Conservation (phyloP, 2,888 invertebrate species). For the Diloba caeruleocephala region DNA sequence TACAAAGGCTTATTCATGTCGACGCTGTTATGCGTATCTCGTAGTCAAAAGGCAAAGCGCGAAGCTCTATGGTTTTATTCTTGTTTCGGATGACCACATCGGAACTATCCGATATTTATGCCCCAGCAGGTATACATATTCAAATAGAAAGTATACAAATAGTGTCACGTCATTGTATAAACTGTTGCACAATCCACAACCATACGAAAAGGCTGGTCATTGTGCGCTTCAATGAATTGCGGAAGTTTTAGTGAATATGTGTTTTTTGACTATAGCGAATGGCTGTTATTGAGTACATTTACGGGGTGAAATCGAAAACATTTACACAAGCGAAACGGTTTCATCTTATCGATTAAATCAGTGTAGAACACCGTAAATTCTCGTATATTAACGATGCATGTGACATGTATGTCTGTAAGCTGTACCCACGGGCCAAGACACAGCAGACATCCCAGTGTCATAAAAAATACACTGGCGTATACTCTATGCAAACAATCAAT, state of each 20-base stretch:
- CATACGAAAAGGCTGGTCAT: conserved; percentile 23
- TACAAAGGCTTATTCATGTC: too few relatives aligned
- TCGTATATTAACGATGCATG: too few relatives aligned
- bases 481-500: too few relatives aligned
- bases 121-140: conserved; percentile 4
- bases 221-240: conserved; percentile 27
- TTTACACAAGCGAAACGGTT: too few relatives aligned
- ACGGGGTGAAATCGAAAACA: not conserved
- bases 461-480: too few relatives aligned
- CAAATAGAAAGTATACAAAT: conserved; percentile 46
- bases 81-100: conserved; percentile 11
- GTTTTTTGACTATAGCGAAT: not conserved
- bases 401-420: too few relatives aligned
- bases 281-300: not conserved
- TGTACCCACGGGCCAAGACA: too few relatives aligned
- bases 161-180: conserved; percentile 21
- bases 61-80: not conserved
- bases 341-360: too few relatives aligned
- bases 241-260: conserved; percentile 3
- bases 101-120: conserved; percentile 8
- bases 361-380: too few relatives aligned
- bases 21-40: too few relatives aligned
- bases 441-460: too few relatives aligned
- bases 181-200: conserved; percentile 21
- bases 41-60: too few relatives aligned